These are phyloP conservation scores for Monomorium pharaonis DNA, from an alignment of 1,140 invertebrate species.

Conservation along the genomic window DNA sequence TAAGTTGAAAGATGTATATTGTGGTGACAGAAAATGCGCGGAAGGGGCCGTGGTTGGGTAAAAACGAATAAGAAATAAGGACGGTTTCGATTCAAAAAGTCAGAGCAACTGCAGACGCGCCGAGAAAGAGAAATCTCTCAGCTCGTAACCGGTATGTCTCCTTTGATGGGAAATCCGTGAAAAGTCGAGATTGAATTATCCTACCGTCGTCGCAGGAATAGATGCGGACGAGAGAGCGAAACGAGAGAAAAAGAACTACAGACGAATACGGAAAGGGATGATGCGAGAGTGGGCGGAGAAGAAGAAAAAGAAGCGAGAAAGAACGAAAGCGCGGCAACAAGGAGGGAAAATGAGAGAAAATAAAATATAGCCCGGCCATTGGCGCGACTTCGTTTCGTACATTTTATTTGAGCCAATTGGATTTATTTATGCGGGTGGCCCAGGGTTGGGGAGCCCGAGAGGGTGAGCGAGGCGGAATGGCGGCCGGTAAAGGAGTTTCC, in stretches of 20 bases:
- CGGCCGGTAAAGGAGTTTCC: constrained; percentile 72
- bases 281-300: constrained; percentile 31
- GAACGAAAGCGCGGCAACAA: constrained; percentile 47
- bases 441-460: constrained; percentile 35
- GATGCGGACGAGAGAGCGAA: constrained; percentile 34
- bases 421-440: constrained; percentile 74
- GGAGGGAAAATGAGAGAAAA: constrained; percentile 69
- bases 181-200: constrained; percentile 75
- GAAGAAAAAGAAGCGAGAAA: constrained; percentile 31
- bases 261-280: constrained; percentile 7
- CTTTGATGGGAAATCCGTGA: constrained; percentile 74
- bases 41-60: neutral
- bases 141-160: constrained; percentile 69
- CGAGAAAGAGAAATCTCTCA: constrained; percentile 65
- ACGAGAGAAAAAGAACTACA: constrained; percentile 33
- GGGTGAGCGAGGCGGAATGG: constrained; percentile 56
- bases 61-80: constrained; percentile 52
- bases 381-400: constrained; percentile 75
- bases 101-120: constrained; percentile 33
- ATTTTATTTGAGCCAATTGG: constrained; percentile 78
- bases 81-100: constrained; percentile 55
- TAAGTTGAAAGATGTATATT: constrained; percentile 32
- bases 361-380: constrained; percentile 71
- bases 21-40: neutral
- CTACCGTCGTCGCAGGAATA: constrained; percentile 58